Base-by-base conservation (phyloP, 1,140 invertebrate species). In the Drosophila equinoxialis region DNA sequence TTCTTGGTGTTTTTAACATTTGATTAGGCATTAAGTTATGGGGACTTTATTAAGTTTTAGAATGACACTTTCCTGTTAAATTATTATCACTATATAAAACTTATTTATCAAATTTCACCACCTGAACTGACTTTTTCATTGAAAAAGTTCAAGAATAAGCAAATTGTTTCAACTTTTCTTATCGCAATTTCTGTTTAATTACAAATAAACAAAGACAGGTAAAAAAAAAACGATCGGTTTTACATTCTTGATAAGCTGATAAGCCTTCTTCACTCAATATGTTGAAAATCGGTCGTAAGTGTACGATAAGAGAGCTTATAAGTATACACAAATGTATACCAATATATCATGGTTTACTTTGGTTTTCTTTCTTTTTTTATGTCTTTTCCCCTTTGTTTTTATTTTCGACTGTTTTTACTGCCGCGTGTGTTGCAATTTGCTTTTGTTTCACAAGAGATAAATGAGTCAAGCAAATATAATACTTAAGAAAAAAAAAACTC, bases 391-490 rank as follows among this genome's bases (percentile, higher is more conserved):
- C 14, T 51, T 51, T 61, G 23, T 66, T 66, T 57, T 42, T 26
- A 54, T 51, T 71, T 81, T 69, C 55, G 67, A 62, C 54, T 26
- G 3, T 6, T 63, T 77, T 76, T 59, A 73, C 69, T 45, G 71
- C 57, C 71, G 57, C 69, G 39, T 79, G 83, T 82, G 82, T 82
- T 58, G 72, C 75, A 82, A 87, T 82, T 70, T 41, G 66, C 61
- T 58, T 62, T 68, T 73, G 62, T 39, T 63, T 58, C 51, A 39
- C 63, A 30, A 51, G 69, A 79, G 79, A 83, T 79, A 83, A 86
- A 87, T 83, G 83, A 67, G 69, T 73, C 35, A 82, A 42, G 76
- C 55, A 71, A 84, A 83, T 87, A 83, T 79, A 74, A 42, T 39
- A 74, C 30, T 26, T 26, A 61, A 17, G 17, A 66, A 17, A 20